Conservation (phyloP, 2,888 invertebrate genomes). For the Cerceris rybyensis region DNA sequence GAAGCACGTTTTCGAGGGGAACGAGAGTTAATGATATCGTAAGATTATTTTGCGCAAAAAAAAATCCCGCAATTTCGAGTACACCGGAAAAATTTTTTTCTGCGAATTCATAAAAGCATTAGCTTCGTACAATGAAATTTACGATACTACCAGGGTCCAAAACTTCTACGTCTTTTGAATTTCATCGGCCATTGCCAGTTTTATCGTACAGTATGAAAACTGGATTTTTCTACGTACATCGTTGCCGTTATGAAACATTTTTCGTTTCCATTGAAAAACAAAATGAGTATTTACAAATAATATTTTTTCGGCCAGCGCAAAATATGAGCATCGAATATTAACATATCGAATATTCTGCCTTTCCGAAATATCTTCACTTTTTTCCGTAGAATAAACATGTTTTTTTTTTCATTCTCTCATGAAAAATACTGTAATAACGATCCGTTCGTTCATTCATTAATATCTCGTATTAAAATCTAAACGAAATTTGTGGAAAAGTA, state of each 20-base stretch:
- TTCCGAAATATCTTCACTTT: too few relatives aligned
- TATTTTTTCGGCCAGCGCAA: too few relatives aligned
- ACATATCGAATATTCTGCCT: too few relatives aligned
- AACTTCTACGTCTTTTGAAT: constrained; percentile 9
- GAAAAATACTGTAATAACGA: not conserved
- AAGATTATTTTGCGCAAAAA: not conserved
- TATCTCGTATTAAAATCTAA: not conserved
- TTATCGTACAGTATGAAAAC: too few relatives aligned
- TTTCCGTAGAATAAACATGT: too few relatives aligned
- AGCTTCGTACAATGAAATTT: constrained; percentile 4
- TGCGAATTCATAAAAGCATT: not conserved
- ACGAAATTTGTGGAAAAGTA: not conserved
- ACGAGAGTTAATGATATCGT: not conserved
- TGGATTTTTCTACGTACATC: too few relatives aligned
- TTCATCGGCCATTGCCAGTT: not conserved
- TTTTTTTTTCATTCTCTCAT: too few relatives aligned
- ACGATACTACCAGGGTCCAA: constrained; percentile 1
- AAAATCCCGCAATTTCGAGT: not conserved
- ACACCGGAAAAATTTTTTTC: not conserved
- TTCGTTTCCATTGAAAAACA: too few relatives aligned
- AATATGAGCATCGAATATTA: too few relatives aligned
- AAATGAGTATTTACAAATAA: too few relatives aligned
- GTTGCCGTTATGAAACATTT: too few relatives aligned
- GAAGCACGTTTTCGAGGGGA: too few relatives aligned
- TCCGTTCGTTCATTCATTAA: not conserved